Evolutionary conservation across 2,888 invertebrate genomes (phyloP).

Genomic region (Caenorhabditis panamensis): DNA sequence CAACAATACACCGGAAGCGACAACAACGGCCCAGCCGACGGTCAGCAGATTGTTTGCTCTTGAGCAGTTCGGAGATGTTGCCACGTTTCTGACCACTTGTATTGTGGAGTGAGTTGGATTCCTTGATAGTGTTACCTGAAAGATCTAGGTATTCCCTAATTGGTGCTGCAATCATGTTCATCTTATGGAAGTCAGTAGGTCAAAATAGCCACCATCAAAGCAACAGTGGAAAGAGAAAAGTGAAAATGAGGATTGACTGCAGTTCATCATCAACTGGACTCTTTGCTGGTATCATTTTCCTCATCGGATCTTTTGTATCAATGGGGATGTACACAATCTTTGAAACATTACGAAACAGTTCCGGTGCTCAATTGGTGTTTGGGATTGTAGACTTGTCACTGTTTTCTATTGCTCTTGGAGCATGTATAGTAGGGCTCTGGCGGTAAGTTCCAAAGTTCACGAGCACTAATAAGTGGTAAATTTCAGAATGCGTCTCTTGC

Average conservation of each 20-base stretch:
- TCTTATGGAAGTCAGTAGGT: slow-evolving; percentile 79
- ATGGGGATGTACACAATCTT: slow-evolving; percentile 79
- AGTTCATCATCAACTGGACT: slow-evolving; percentile 79
- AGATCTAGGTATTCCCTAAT: slow-evolving; percentile 74
- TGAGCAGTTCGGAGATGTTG: slow-evolving; percentile 79
- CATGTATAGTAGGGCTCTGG: slow-evolving; percentile 76
- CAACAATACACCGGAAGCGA: slow-evolving; percentile 42
- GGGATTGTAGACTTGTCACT: slow-evolving; percentile 77
- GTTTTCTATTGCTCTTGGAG: slow-evolving; percentile 75
- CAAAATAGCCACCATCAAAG: slow-evolving; percentile 51
- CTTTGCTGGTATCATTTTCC: slow-evolving; percentile 78
- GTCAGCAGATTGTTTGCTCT: slow-evolving; percentile 70
- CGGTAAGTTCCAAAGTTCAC: slow-evolving; percentile 53
- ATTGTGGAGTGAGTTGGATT: slow-evolving; percentile 71
- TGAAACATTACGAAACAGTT: slow-evolving; percentile 66
- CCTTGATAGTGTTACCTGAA: not conserved
- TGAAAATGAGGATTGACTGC: slow-evolving; percentile 79
- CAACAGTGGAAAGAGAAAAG: slow-evolving; percentile 69
- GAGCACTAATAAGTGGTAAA: not conserved
- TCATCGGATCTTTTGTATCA: slow-evolving; percentile 77
- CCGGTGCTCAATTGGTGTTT: slow-evolving; percentile 75
- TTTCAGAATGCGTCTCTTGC: slow-evolving; percentile 75
- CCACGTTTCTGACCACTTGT: slow-evolving; percentile 79
- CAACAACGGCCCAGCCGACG: slow-evolving; percentile 45
- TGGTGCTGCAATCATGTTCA: slow-evolving; percentile 80